A percentile compares a stretch with the other conserved stretches of the same genome.
These are phyloP conservation scores for Phortica variegata DNA, from an alignment of 1,140 invertebrate genomes.

Conservation along the genomic window DNA sequence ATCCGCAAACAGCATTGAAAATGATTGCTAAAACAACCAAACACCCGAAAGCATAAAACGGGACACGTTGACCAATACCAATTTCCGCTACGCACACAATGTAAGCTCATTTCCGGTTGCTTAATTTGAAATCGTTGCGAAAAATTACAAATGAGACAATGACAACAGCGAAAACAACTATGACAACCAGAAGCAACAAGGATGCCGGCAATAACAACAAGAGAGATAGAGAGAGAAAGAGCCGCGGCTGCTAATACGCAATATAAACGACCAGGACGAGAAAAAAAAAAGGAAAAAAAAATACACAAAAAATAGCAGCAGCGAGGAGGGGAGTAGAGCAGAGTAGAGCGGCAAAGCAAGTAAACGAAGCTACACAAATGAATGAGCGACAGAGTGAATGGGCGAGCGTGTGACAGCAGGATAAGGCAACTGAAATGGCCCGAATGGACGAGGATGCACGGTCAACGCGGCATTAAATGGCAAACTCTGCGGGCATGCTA, in stretches of 20 bases:
- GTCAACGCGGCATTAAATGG: too few relatives aligned
- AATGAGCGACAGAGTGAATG: neutral
- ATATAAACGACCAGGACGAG: constrained; percentile 36
- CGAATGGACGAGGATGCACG: too few relatives aligned
- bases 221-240: constrained; percentile 2
- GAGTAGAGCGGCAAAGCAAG: constrained; percentile 30
- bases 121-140: constrained; percentile 53
- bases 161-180: constrained; percentile 46
- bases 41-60: constrained; percentile 12
- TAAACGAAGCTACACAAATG: constrained; percentile 1
- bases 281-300: constrained; percentile 1
- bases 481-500: too few relatives aligned
- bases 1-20: constrained; percentile 3
- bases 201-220: neutral
- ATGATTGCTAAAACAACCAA: constrained; percentile 10
- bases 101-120: constrained; percentile 52
- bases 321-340: constrained; percentile 22
- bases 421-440: too few relatives aligned
- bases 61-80: neutral
- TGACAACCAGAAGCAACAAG: constrained; percentile 20
- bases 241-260: constrained; percentile 46
- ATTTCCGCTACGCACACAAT: constrained; percentile 9
- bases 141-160: constrained; percentile 54
- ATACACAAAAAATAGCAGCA: constrained; percentile 42
- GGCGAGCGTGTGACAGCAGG: neutral